phyloP scores from a whole-genome alignment of 2,113 vertebrate genomes.

The Chitala chitala region DNA sequence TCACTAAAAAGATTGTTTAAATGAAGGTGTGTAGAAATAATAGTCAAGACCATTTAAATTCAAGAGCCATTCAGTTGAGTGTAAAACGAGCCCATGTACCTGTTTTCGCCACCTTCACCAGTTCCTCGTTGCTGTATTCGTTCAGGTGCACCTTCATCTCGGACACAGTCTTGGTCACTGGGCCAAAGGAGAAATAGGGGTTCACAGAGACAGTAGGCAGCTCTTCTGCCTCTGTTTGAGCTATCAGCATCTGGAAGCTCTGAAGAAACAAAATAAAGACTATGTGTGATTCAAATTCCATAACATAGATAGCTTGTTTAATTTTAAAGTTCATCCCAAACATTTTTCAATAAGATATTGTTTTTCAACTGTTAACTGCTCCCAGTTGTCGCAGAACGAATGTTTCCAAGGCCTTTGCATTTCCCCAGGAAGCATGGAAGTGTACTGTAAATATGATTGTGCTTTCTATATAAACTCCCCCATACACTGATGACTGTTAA shows the following conservation, averaged over 20 bases:
- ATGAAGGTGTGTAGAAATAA: background rate
- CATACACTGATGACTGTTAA: background rate
- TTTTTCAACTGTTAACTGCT: no score
- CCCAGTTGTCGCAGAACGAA: no score
- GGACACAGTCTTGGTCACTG: slow-evolving; percentile 63
- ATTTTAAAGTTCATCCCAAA: no score
- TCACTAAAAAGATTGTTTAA: slow-evolving; percentile 53
- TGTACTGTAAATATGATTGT: no score
- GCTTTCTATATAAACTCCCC: no score
- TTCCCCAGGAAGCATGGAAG: no score
- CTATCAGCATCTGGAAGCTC: slow-evolving; percentile 68
- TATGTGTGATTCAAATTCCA: background rate
- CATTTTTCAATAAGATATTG: no score
- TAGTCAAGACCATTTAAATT: background rate
- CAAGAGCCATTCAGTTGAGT: background rate
- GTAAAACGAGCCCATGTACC: slow-evolving; percentile 41
- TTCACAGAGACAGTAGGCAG: slow-evolving; percentile 65
- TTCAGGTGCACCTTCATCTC: slow-evolving; percentile 68
- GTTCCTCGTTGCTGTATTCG: slow-evolving; percentile 67
- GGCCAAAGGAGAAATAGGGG: slow-evolving; percentile 64
- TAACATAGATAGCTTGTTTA: no score
- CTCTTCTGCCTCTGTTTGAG: slow-evolving; percentile 66
- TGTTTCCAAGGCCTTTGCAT: no score
- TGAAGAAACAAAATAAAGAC: slow-evolving; percentile 25
- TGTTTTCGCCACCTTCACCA: slow-evolving; percentile 63